Base-by-base conservation (phyloP, 2,888 invertebrate species). In the Carcina quercana region DNA sequence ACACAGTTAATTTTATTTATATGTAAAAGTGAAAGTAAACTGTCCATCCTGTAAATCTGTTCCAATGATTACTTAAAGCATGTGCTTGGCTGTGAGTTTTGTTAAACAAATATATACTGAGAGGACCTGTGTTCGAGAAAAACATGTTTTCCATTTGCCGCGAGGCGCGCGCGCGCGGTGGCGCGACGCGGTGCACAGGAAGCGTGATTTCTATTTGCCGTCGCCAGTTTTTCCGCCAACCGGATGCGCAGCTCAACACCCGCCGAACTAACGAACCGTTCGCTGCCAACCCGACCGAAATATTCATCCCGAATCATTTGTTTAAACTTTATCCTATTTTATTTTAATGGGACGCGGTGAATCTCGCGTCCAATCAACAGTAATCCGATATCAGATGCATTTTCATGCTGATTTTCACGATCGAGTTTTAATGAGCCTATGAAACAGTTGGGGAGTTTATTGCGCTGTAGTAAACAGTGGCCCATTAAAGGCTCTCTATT, bases 221-320 rank as follows among this genome's bases (percentile, higher is more conserved):
- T 60, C 57, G 60, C 59, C 66, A 67, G 67, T 72, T 75, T 78
- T 75, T 72, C 67, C 64, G 59, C 53, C 49, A 47, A 43, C 53
- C 64, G 59, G 64, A 67, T 67, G 65, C 69, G 57, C 20, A 53
- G 59, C 59, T 59, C 59, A 55, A 61, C 69, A 62, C 63, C 54
- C 52, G 52, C 49, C 42, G 63, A 68, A 58, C 70, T 79, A 79
- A 80, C 79, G 78, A 79, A 79, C 75, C 78, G 69, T 71, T 55
- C 53, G 50, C 61, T 53, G 43, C 47, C 53, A 48, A 58, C 44
- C 54, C 69, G 53, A 67, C 67, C 57, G 67, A 66, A 63, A 67
- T 69, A 66, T 73, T 62, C 69, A 69, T 63, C 50, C 46, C 59
- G n/a, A 51, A 61, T 64, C 55, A 63, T 66, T 66, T 62, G 47